Conservation (phyloP, 2,888 invertebrate species). For the Tetranychus truncatus region DNA sequence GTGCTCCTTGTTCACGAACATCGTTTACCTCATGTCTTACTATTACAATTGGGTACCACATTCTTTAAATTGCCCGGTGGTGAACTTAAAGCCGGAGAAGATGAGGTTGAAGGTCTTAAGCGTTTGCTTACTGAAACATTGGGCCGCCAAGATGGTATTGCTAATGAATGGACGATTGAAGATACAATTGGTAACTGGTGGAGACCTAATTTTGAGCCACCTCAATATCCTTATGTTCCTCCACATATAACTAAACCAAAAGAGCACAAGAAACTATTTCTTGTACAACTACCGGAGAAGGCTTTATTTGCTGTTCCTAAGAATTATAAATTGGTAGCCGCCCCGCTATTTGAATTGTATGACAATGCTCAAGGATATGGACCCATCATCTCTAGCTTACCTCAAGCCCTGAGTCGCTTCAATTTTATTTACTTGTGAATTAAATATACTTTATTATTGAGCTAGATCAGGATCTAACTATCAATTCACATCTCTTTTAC, state of each 20-base stretch:
- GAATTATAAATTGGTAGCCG: slow-evolving; percentile 97
- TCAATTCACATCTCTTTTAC: too few species aligned
- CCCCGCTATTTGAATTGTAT: slow-evolving; percentile 92
- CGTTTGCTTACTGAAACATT: slow-evolving; percentile 70
- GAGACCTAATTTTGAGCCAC: slow-evolving; percentile 98
- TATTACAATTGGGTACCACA: slow-evolving; percentile 89
- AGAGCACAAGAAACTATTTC: slow-evolving; percentile 88
- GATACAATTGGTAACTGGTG: slow-evolving; percentile 95
- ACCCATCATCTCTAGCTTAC: slow-evolving; percentile 90
- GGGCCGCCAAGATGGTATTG: slow-evolving; percentile 85
- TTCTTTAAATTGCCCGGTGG: slow-evolving; percentile 99
- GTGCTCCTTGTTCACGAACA: slow-evolving; percentile 90
- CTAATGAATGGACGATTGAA: slow-evolving; percentile 94
- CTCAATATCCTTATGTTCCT: slow-evolving; percentile 94
- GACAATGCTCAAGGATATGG: slow-evolving; percentile 99
- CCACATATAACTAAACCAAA: slow-evolving; percentile 99
- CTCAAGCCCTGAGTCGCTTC: slow-evolving; percentile 84
- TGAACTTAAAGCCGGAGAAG: slow-evolving; percentile 84
- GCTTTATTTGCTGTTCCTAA: slow-evolving; percentile 96
- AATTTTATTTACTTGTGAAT: slow-evolving; percentile 47
- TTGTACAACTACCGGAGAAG: slow-evolving; percentile 91
- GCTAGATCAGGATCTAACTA: too few species aligned
- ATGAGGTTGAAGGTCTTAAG: slow-evolving; percentile 91
- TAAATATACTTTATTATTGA: too few species aligned
- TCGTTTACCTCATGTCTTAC: slow-evolving; percentile 83